Percentiles rank a stretch among this genome's conserved stretches.
phyloP scores from a whole-genome alignment of 1,140 invertebrate genomes.

The Bombus superbus region DNA sequence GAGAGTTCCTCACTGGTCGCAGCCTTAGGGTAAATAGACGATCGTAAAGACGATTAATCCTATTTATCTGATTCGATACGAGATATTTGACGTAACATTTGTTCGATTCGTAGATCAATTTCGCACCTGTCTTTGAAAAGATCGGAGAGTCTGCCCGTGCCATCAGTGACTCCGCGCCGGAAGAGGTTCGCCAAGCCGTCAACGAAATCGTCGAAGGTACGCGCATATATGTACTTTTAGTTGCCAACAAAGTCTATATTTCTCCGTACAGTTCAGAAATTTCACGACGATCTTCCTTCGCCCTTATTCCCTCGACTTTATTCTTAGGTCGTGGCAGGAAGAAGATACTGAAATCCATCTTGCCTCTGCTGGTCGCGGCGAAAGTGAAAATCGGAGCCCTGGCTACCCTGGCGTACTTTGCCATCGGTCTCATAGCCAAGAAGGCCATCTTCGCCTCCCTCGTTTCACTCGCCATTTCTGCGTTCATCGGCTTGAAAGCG shows the following conservation, averaged over 20 bases:
- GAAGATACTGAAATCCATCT: slow-evolving; percentile 84
- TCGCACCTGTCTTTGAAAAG: slow-evolving; percentile 79
- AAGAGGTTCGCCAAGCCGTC: slow-evolving; percentile 83
- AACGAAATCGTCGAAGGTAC: slow-evolving; percentile 85
- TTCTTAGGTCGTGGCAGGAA: slow-evolving; percentile 85
- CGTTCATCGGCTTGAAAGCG: slow-evolving; percentile 84
- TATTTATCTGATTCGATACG: neutral
- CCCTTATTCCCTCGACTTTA: slow-evolving; percentile 47
- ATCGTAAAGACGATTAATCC: too few species aligned
- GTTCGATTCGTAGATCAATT: slow-evolving; percentile 79
- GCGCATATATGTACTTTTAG: neutral
- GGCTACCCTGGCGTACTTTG: slow-evolving; percentile 84
- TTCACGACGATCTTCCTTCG: neutral
- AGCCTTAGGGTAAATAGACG: slow-evolving; percentile 78
- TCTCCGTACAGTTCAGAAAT: too few species aligned
- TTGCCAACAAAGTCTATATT: neutral
- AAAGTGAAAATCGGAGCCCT: slow-evolving; percentile 85
- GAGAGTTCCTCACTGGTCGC: slow-evolving; percentile 85
- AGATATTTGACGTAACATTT: neutral
- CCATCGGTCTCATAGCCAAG: slow-evolving; percentile 86
- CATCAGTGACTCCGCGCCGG: slow-evolving; percentile 80
- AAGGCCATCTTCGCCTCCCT: slow-evolving; percentile 86
- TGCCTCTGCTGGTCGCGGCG: slow-evolving; percentile 84
- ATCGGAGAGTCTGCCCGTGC: slow-evolving; percentile 83
- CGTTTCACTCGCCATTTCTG: slow-evolving; percentile 86